Evolutionary conservation across 2,888 invertebrate species (phyloP).

Genomic region (Netelia virgata): DNA sequence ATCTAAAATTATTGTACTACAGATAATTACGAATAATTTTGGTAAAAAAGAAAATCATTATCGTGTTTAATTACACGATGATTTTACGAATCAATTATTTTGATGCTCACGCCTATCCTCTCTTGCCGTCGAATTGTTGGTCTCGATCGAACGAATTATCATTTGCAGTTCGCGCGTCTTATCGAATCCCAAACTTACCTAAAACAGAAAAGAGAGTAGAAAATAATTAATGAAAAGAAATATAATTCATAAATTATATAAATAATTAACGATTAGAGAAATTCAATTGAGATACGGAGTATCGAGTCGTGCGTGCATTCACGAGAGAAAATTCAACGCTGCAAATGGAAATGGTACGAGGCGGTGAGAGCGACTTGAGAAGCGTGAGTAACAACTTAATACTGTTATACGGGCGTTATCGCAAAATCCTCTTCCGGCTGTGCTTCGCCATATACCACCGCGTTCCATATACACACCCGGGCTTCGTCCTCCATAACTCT

Average conservation of each 20-base stretch:
- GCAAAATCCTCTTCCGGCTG: conserved; percentile 77
- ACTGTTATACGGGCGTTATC: conserved; percentile 77
- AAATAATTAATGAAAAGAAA: conserved; percentile 63
- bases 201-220: conserved; percentile 41
- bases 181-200: conserved; percentile 55
- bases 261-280: conserved; percentile 15
- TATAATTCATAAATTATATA: not conserved
- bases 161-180: not conserved
- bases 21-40: too few relatives aligned
- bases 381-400: conserved; percentile 74
- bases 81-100: too few relatives aligned
- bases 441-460: conserved; percentile 37
- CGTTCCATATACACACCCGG: conserved; percentile 3
- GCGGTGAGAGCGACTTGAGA: conserved; percentile 8
- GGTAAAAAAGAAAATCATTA: too few relatives aligned
- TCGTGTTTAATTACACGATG: too few relatives aligned
- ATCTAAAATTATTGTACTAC: too few relatives aligned
- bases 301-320: not conserved
- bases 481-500: conserved; percentile 49
- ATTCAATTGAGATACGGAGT: not conserved
- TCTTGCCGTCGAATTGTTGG: not conserved
- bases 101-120: not conserved
- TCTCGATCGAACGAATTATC: not conserved
- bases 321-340: not conserved
- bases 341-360: conserved; percentile 8